phyloP scores from a whole-genome alignment of 1,140 invertebrate species.

The Paracyclopina nana region DNA sequence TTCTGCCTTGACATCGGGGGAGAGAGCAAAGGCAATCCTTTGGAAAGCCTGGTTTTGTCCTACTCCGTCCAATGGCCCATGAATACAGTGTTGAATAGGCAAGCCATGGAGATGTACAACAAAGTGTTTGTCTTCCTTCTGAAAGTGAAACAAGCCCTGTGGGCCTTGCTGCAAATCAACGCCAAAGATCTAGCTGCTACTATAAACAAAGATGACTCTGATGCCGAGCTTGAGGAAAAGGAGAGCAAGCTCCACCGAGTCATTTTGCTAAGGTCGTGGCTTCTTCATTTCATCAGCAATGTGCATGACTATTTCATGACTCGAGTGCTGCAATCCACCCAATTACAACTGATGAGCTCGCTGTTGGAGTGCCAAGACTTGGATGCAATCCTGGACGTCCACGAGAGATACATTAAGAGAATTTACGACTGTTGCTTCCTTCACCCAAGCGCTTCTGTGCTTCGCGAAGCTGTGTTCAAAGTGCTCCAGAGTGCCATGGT shows the following conservation, averaged over 20 bases:
- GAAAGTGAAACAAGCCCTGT: constrained; percentile 39
- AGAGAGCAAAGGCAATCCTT: not conserved
- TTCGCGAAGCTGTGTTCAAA: constrained; percentile 6
- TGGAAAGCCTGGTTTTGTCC: not conserved
- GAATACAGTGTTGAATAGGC: not conserved
- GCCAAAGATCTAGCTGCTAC: constrained; percentile 27
- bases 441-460: not conserved
- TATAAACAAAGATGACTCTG: not conserved
- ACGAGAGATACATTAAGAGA: not conserved
- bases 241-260: constrained; percentile 30
- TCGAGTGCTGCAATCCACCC: constrained; percentile 35
- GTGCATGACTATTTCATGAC: constrained; percentile 42
- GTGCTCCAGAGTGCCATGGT: not conserved
- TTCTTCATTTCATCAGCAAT: constrained; percentile 38
- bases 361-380: constrained; percentile 5
- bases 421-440: constrained; percentile 16
- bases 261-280: constrained; percentile 36
- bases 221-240: not conserved
- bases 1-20: constrained; percentile 21
- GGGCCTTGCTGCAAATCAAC: constrained; percentile 35
- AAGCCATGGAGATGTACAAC: constrained; percentile 31
- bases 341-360: constrained; percentile 26
- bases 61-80: constrained; percentile 11
- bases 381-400: not conserved
- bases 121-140: constrained; percentile 39